Conservation (phyloP, 2,888 invertebrate species). For the Sphaeridia pumilis region DNA sequence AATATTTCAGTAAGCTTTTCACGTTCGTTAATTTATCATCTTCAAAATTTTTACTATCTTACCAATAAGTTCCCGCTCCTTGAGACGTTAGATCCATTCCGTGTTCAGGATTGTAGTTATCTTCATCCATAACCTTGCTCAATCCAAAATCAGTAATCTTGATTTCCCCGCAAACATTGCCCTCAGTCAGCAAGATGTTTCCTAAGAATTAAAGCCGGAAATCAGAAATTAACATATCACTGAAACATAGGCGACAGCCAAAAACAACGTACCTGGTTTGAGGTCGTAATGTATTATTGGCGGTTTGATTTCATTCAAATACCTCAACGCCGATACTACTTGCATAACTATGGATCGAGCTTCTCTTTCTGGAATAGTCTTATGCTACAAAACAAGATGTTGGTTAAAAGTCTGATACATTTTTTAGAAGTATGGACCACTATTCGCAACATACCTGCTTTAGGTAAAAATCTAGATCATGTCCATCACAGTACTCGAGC, state of each 20-base stretch:
- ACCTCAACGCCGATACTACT: conserved; percentile 97
- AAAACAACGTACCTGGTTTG: conserved; percentile 88
- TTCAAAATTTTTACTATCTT: conserved; percentile 40
- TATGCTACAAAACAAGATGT: conserved; percentile 55
- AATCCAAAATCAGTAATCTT: conserved; percentile 99
- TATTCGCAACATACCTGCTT: conserved; percentile 61
- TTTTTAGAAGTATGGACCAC: no score
- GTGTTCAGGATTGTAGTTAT: conserved; percentile 95
- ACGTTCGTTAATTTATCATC: no score
- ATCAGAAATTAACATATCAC: no score
- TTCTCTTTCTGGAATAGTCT: conserved; percentile 97
- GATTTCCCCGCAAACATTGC: conserved; percentile 96
- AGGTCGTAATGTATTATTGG: conserved; percentile 99
- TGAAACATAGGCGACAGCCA: no score
- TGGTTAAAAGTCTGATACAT: no score
- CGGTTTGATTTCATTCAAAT: conserved; percentile 99
- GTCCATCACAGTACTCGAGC: conserved; percentile 98
- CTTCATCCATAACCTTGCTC: conserved; percentile 99
- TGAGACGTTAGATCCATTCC: conserved; percentile 99
- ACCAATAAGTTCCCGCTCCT: conserved; percentile 99
- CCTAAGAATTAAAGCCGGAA: no score
- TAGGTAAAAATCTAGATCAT: conserved; percentile 99
- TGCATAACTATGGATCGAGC: conserved; percentile 99
- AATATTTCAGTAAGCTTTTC: background rate
- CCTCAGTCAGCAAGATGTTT: conserved; percentile 93